These are phyloP conservation scores for Cydia splendana DNA, from an alignment of 1,140 invertebrate genomes.

Conservation along the genomic window DNA sequence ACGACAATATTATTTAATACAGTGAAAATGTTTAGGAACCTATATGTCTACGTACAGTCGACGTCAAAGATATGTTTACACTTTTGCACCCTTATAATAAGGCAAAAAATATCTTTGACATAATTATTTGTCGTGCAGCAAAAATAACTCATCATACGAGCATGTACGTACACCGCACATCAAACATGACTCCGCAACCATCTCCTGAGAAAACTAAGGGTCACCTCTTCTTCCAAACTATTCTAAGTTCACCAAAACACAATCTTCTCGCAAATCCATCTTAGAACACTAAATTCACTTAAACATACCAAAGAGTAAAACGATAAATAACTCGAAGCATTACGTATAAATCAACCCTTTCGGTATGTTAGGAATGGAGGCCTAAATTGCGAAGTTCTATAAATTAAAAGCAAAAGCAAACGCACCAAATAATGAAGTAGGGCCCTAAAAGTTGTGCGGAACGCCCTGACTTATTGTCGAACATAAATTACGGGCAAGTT, in stretches of 20 bases:
- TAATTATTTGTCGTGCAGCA: too few species aligned
- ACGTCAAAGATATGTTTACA: too few species aligned
- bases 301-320: slow-evolving; percentile 29
- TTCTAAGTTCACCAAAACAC: not conserved
- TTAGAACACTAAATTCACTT: slow-evolving; percentile 18
- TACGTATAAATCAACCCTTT: slow-evolving; percentile 47
- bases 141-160: too few species aligned
- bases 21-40: too few species aligned
- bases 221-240: not conserved
- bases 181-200: not conserved
- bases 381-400: slow-evolving; percentile 53
- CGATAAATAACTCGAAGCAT: slow-evolving; percentile 37
- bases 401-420: slow-evolving; percentile 63
- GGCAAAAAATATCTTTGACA: too few species aligned
- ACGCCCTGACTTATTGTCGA: slow-evolving; percentile 57
- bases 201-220: not conserved
- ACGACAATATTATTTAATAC: not conserved
- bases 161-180: not conserved
- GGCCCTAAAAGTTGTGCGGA: slow-evolving; percentile 52
- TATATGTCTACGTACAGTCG: too few species aligned
- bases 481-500: slow-evolving; percentile 63
- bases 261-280: not conserved
- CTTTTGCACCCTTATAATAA: too few species aligned
- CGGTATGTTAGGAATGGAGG: slow-evolving; percentile 43
- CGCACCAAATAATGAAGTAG: slow-evolving; percentile 64